Conservation (phyloP, 2,888 invertebrate species). For the Mythimna albipuncta region DNA sequence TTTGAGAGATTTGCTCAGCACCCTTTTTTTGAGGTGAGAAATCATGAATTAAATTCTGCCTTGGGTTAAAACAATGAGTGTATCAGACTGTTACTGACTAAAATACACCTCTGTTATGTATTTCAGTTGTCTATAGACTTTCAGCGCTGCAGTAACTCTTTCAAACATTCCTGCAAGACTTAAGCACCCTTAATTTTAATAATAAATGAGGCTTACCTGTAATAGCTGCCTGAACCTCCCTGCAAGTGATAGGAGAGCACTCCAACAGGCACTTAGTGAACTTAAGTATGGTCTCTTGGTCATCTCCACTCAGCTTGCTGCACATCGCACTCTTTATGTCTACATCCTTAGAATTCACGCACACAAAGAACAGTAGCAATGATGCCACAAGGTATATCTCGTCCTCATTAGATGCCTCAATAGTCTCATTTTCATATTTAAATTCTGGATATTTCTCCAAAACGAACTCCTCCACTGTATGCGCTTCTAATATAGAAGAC, state of each 20-base stretch:
- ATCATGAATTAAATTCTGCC: too few species aligned
- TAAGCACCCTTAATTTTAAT: background rate
- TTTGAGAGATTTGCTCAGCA: background rate
- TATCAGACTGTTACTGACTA: too few species aligned
- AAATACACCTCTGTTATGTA: too few species aligned
- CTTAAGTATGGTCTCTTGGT: slow-evolving; percentile 89
- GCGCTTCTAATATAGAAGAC: slow-evolving; percentile 82
- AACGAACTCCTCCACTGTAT: slow-evolving; percentile 82
- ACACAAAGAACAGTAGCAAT: slow-evolving; percentile 88
- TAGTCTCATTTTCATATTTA: slow-evolving; percentile 80
- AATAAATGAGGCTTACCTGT: slow-evolving; percentile 72
- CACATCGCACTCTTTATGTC: slow-evolving; percentile 90
- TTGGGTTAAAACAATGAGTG: too few species aligned
- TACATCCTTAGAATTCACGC: slow-evolving; percentile 89
- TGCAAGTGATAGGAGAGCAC: slow-evolving; percentile 80
- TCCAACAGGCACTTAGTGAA: slow-evolving; percentile 89
- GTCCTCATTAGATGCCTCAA: slow-evolving; percentile 73
- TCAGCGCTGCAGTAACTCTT: too few species aligned
- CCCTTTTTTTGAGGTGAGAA: too few species aligned
- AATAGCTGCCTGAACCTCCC: slow-evolving; percentile 83
- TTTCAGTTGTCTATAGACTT: too few species aligned
- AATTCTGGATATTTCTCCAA: slow-evolving; percentile 88
- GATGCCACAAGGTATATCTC: slow-evolving; percentile 87
- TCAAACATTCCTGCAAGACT: too few species aligned
- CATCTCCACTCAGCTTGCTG: slow-evolving; percentile 84